A percentile compares a stretch with the other conserved stretches of the same genome.
These are phyloP conservation scores for Rapana venosa DNA, from an alignment of 2,888 invertebrate genomes.

Conservation along the genomic window DNA sequence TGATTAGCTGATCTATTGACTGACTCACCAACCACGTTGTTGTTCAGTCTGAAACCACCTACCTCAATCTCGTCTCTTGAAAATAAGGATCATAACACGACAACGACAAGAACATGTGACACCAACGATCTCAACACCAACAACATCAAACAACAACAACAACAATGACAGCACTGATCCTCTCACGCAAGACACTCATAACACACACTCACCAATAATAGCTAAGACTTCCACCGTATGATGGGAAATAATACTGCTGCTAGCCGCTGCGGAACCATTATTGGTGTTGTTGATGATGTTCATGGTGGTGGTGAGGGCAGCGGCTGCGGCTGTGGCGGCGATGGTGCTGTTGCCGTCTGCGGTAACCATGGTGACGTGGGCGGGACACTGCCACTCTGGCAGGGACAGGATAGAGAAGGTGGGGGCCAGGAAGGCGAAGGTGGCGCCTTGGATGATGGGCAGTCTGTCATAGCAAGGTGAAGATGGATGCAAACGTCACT, in stretches of 20 bases:
- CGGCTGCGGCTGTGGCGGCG: background rate
- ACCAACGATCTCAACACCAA: too few relatives aligned
- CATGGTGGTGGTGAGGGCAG: background rate
- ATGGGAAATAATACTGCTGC: too few relatives aligned
- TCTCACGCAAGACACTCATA: background rate
- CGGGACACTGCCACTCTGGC: conserved; percentile 65
- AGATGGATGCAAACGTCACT: background rate
- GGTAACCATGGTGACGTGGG: background rate
- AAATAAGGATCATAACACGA: too few relatives aligned
- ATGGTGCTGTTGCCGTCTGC: background rate
- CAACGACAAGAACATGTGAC: too few relatives aligned
- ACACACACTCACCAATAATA: conserved; percentile 2
- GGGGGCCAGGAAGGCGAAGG: conserved; percentile 73
- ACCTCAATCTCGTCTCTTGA: too few relatives aligned
- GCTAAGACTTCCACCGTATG: background rate
- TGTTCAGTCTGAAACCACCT: too few relatives aligned
- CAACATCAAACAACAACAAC: conserved; percentile 6
- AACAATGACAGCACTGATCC: background rate
- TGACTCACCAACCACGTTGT: too few relatives aligned
- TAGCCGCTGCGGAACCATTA: too few relatives aligned
- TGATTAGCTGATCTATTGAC: too few relatives aligned
- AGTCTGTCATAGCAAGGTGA: conserved; percentile 58
- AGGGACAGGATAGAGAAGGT: conserved; percentile 69
- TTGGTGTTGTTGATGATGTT: background rate
- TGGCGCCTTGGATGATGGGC: conserved; percentile 75